Base-by-base conservation (phyloP, 2,888 invertebrate genomes). In the Antheraea assamensis region DNA sequence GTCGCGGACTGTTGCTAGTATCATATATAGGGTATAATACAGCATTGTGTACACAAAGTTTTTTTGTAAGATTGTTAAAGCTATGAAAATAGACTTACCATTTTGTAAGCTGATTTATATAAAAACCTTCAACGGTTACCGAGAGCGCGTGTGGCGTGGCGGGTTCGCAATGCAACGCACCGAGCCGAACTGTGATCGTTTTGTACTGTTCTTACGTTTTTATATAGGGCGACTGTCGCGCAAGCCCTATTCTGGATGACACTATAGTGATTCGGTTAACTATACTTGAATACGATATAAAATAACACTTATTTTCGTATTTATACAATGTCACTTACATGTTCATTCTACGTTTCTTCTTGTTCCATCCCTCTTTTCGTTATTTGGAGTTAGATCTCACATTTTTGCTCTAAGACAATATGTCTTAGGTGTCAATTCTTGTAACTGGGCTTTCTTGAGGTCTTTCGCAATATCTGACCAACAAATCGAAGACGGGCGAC, bases 81-180 rank as follows among this genome's bases (percentile, higher is more conserved):
- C 17, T 30, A 27, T 64, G 17, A 64, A 27, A 30, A 64, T 64
- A 30, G 19, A 72, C 74, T 72, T 71, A 74, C 74, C 74, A 74
- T 74, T 71, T 72, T 72, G 70, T 61, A 49, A 58, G 72, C 70
- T 71, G 74, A 68, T 74, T 74, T 71, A 24, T 64, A 31, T 15
- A 49, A 47, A n/a, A 71, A 71, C 55, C 49, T 55, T 30, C 31
- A 19, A 70, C 1, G 58, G 58, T n/a, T 58, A 24, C 13, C 10
- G 58, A 24, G 64, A 70, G 72, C 83, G 82, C 77, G 81, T 77
- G 70, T 81, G 88, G 90, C 90, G 87, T 87, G 83, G 92, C 86
- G 90, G 80, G 93, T 88, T 90, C 85, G 93, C 84, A 80, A 93
- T 88, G 93, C 92, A 93, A 93, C 93, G 88, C 93, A 89, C 93